Conservation (phyloP, 2,888 invertebrate species). For the Nemapogon koenigi region DNA sequence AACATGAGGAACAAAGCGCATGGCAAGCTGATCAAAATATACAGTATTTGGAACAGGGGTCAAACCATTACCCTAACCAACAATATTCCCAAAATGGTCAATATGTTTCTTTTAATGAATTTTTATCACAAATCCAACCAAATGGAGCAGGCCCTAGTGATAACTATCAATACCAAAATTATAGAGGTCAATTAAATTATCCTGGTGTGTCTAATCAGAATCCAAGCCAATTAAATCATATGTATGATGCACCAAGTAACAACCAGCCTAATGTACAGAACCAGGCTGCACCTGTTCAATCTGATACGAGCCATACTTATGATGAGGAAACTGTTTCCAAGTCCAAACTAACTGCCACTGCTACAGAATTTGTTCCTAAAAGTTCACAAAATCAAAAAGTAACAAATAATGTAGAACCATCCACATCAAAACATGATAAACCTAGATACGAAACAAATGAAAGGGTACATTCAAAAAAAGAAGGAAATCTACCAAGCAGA, state of each 20-base stretch:
- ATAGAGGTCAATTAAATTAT: conserved; percentile 35
- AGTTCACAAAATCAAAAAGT: conserved; percentile 14
- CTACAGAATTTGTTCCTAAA: conserved; percentile 66
- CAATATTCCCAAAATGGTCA: conserved; percentile 36
- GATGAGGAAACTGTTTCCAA: conserved; percentile 39
- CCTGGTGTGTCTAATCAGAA: too few relatives aligned
- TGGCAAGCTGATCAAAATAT: conserved; percentile 42
- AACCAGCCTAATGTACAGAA: conserved; percentile 26
- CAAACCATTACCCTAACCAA: conserved; percentile 33
- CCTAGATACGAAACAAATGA: too few relatives aligned
- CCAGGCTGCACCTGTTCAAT: conserved; percentile 23
- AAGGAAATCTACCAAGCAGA: too few relatives aligned
- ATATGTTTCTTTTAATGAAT: conserved; percentile 53
- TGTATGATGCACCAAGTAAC: too few relatives aligned
- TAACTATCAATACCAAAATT: conserved; percentile 37
- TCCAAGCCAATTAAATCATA: too few relatives aligned
- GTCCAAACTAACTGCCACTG: conserved; percentile 63
- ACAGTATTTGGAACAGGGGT: conserved; percentile 35
- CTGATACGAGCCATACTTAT: conserved; percentile 25
- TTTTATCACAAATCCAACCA: conserved; percentile 45
- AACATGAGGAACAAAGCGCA: conserved; percentile 33
- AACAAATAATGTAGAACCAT: too few relatives aligned
- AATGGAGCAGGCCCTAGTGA: conserved; percentile 25
- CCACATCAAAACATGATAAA: too few relatives aligned
- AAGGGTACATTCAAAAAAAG: too few relatives aligned